Base-by-base conservation (phyloP, 2,888 invertebrate species). In the Nemotelus nigrinus region DNA sequence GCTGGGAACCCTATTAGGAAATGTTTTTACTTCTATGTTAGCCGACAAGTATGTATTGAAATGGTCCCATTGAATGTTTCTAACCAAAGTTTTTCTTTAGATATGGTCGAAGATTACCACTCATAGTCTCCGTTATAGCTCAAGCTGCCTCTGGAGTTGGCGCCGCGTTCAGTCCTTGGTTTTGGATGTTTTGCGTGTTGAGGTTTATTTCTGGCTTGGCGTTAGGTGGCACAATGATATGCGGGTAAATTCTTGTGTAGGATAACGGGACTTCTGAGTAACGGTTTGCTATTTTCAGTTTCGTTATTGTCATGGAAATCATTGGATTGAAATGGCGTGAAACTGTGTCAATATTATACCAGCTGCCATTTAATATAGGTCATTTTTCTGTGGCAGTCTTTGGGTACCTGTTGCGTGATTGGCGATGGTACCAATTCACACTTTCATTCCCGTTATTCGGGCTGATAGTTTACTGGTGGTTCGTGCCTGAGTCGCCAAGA, bases 181-280 rank as follows among this genome's bases (percentile, higher is more conserved):
- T 90, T 76, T 85, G 87, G 84, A 81, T 88, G 3, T 93, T 94
- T 83, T 90, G 94, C 7, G 78, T 92, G 0, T 89, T 93, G 65
- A 89, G 94, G 63, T 93, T 94, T 83, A 83, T 94, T 41, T 90
- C 92, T 10, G 94, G 93, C 0, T 88, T 93, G 44, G 93, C 93
- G 7, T 94, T 94, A 2, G 94, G 94, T 65, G 95, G 95, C 53
- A 93, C 93, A 0, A 96, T 96, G 93, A 92, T 94, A 71, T 94
- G 93, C 63, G 85, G 86, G 86, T 85, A 76, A 25, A 25, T n/a
- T 48, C 6, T 39, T 25, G 1, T 44, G 25, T 1, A 25, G 25
- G 5, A 25, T 25, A 25, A 25, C 25, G 76, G 25, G 25, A 25
- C 25, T 25, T 25, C 25, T 25, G 25, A 25, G 0, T 25, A 25